Conservation (phyloP, 2,888 invertebrate genomes). For the Hypomecis punctinalis region DNA sequence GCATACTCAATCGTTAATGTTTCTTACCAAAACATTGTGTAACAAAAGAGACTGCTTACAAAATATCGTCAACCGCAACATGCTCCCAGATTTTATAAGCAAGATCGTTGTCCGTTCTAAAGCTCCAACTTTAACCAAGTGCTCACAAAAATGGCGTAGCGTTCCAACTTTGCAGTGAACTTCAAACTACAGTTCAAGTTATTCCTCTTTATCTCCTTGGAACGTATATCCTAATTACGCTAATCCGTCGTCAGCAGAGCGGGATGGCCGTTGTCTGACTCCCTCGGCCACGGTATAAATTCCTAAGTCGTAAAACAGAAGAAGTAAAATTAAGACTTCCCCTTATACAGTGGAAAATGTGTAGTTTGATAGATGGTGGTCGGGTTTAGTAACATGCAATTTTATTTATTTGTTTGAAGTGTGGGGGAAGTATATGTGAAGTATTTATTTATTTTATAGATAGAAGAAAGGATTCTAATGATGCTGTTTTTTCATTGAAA, state of each 20-base stretch:
- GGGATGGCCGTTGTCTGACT: slow-evolving; percentile 27
- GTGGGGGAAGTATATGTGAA: too few relatives aligned
- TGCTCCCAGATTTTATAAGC: slow-evolving; percentile 1
- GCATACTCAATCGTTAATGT: too few relatives aligned
- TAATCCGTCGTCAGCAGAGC: slow-evolving; percentile 31
- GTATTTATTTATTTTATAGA: too few relatives aligned
- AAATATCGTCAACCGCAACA: neutral
- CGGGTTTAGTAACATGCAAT: neutral
- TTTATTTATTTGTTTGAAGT: too few relatives aligned
- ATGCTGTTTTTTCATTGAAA: too few relatives aligned
- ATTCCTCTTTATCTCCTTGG: slow-evolving; percentile 25
- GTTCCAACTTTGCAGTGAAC: slow-evolving; percentile 8
- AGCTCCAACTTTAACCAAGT: slow-evolving; percentile 1
- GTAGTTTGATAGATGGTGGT: slow-evolving; percentile 12
- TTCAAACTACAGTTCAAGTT: slow-evolving; percentile 23
- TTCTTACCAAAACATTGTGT: neutral
- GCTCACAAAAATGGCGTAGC: slow-evolving; percentile 12
- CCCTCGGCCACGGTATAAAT: slow-evolving; percentile 41
- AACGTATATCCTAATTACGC: slow-evolving; percentile 29
- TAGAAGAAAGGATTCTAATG: too few relatives aligned
- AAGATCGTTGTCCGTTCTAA: slow-evolving; percentile 2
- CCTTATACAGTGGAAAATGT: slow-evolving; percentile 37
- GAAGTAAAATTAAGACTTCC: slow-evolving; percentile 53
- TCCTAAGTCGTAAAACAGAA: slow-evolving; percentile 49
- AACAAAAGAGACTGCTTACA: neutral